Conservation (phyloP, 2,888 invertebrate genomes). For the Drosophila neoperkinsi region DNA sequence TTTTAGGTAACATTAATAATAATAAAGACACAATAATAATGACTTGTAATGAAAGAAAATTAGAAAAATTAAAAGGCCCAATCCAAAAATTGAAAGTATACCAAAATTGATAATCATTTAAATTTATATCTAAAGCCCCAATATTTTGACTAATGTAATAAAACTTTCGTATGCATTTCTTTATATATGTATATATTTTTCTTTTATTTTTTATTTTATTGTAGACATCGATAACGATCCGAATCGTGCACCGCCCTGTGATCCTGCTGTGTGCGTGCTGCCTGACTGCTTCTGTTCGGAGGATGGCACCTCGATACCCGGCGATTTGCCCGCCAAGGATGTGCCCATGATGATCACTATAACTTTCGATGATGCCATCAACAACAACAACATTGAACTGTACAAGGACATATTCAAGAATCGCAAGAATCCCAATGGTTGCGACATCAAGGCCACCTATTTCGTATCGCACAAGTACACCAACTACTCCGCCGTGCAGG, state of each 20-base stretch:
- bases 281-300: constrained; percentile 98
- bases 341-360: constrained; percentile 98
- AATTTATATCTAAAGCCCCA: background rate
- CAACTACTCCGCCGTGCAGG: constrained; percentile 96
- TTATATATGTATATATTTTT: constrained; percentile 1
- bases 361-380: constrained; percentile 97
- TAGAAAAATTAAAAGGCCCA: background rate
- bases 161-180: background rate
- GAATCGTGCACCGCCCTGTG: constrained; percentile 95
- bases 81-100: background rate
- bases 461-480: constrained; percentile 97
- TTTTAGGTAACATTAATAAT: background rate
- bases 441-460: constrained; percentile 96
- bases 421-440: constrained; percentile 96
- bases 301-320: constrained; percentile 94
- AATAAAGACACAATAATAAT: background rate
- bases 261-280: constrained; percentile 92
- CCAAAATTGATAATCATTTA: background rate
- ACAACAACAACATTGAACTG: constrained; percentile 96
- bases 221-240: constrained; percentile 97
- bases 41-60: too few species aligned
- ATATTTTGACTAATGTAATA: background rate
- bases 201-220: background rate
- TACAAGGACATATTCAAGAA: constrained; percentile 97
- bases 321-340: constrained; percentile 92